Evolutionary conservation across 2,113 vertebrate species (phyloP), one percentile per base, ranked within the genome.

Genomic region (Lampris incognitus): DNA sequence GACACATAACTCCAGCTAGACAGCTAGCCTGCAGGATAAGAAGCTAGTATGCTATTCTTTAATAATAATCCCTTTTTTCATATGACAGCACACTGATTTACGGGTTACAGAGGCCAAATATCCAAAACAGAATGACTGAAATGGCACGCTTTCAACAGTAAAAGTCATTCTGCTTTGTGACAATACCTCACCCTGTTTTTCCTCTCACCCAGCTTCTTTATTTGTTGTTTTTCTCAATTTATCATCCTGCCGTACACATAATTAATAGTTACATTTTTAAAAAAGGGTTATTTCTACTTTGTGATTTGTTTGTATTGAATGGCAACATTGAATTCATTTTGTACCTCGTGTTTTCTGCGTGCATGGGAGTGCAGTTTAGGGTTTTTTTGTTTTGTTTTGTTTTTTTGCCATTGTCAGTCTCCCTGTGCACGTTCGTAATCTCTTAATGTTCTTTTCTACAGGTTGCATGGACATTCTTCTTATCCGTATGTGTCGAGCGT

Each of bases 391-490:
- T 13, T 24, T 46, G 71, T 7, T 36, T 6, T 36, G 24, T 42
- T 39, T 64, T 37, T 79, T 11, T 59, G 4, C 44, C 44, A 1
- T 46, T 46, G 44, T 7, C 44, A 5, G 44, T 41, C 58, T 66
- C 49, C 54, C 38, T 39, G n/a, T 69, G 44, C 60, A 46, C 52
- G 2, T 48, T 66, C 66, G 44, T 75, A 11, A n/a, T 10, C 38
- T 54, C 56, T 76, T 6, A 80, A 4, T 68, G 65, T 70, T 85
- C 11, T 68, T 79, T 55, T 41, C 85, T 83, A 75, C 91, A 97
- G 97, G 97, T 71, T 97, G 96, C 84, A 91, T 98, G 71, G 96
- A 97, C 69, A 94, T 98, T 66, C 95, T 98, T 38, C 93, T 98
- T 72, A 95, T 98, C 82, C 95, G 96, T 56, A 96, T 96, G 95